Evolutionary conservation across 2,888 invertebrate genomes (phyloP), one percentile per base, ranked within the genome.

Genomic region (Pachycephus smyrnensis): DNA sequence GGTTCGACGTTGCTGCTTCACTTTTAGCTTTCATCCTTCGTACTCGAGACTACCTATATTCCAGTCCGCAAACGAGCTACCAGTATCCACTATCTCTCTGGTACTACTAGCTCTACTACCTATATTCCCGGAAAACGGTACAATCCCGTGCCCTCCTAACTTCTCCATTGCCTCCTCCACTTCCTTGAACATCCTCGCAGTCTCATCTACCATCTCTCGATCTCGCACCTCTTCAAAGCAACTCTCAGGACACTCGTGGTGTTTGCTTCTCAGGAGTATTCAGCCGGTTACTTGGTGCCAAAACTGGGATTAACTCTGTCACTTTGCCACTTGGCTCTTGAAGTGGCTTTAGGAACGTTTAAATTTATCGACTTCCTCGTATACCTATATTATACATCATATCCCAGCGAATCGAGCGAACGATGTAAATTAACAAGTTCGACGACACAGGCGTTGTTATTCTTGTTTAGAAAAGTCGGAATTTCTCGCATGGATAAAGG

Each of bases 1-100:
- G 73, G 68, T 79, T 77, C 78, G 75, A 76, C 55, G 73, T 78
- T 79, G 77, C 78, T 68, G 74, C 79, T 73, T 78, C 75, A 80
- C 73, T 80, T 73, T 71, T 73, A 33, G 76, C 76, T 76, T 77
- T 76, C 78, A 80, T 77, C 68, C 78, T 76, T 73, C 77, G 75
- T 71, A 73, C 80, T 30, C 33, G 69, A 35, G 30, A 68, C 40
- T 32, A 33, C 71, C 71, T 55, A 55, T 55, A 55, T 55, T 32
- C 71, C 12, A 30, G 69, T 69, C 69, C 12, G 71, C 71, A 71
- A 33, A 71, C 71, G 69, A 74, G 69, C 74, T 75, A 30, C 74
- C 73, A 78, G 69, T 73, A 73, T 73, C 77, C 32, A 75, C 40
- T 74, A 73, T 69, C 75, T 74, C 76, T 75, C 37, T 71, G 31